A percentile compares a stretch with the other conserved stretches of the same genome.
These are phyloP conservation scores for Hippocampus zosterae DNA, from an alignment of 2,113 vertebrate genomes.

Conservation along the genomic window DNA sequence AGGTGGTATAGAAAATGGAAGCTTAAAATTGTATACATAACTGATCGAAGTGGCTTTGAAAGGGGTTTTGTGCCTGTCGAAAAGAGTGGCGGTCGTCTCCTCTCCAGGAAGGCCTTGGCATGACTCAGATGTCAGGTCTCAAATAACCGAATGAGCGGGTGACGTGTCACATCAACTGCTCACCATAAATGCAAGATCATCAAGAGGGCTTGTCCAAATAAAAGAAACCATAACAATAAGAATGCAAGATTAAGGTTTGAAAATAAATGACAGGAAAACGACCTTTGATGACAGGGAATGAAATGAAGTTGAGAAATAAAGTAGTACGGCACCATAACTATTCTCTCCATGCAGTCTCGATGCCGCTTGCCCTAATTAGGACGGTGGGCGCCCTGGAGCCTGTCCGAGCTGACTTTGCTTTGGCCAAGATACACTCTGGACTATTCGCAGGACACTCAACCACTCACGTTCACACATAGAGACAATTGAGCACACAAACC, in stretches of 20 bases:
- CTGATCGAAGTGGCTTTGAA: neutral
- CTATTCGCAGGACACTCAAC: neutral
- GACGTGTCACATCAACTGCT: slow-evolving; percentile 32
- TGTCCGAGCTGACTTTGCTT: neutral
- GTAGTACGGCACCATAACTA: neutral
- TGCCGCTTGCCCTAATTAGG: neutral
- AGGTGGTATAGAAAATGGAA: neutral
- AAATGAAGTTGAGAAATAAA: neutral
- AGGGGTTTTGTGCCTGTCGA: neutral
- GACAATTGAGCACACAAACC: too few relatives aligned
- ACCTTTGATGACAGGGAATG: neutral
- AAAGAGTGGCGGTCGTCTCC: slow-evolving; percentile 1
- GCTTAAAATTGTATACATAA: neutral
- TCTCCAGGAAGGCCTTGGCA: neutral
- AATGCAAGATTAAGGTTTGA: neutral
- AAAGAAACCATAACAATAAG: neutral
- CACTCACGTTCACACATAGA: too few relatives aligned
- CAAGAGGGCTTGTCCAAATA: neutral
- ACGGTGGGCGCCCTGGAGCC: neutral
- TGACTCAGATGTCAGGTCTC: slow-evolving; percentile 13
- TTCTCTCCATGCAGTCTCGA: neutral
- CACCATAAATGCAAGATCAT: neutral
- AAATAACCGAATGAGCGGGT: slow-evolving; percentile 13
- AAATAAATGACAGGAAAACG: neutral
- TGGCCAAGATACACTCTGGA: neutral